These are phyloP conservation scores for Oxytorus armatus DNA, from an alignment of 2,888 invertebrate genomes.

Conservation along the genomic window DNA sequence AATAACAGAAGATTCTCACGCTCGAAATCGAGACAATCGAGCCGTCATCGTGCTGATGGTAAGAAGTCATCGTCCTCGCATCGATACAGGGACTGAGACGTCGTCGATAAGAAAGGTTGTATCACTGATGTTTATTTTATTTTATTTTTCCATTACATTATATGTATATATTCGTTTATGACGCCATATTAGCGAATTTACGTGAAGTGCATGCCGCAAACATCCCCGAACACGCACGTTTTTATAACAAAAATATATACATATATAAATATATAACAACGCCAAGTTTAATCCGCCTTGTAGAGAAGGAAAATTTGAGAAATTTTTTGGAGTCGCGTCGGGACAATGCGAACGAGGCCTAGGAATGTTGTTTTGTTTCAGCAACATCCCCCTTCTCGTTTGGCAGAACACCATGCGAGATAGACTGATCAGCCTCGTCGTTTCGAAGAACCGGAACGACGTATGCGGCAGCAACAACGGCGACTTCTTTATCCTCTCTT, in stretches of 20 bases:
- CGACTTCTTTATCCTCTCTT: slow-evolving; percentile 47
- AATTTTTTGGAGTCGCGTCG: slow-evolving; percentile 1
- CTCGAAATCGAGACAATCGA: slow-evolving; percentile 76
- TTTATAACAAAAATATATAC: background rate
- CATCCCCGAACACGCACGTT: background rate
- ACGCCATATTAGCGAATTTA: background rate
- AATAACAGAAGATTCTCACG: slow-evolving; percentile 72
- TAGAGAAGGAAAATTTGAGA: slow-evolving; percentile 4
- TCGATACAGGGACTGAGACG: slow-evolving; percentile 83
- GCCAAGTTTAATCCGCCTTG: too few species aligned
- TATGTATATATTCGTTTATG: background rate
- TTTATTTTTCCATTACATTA: slow-evolving; percentile 10
- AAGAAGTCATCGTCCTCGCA: slow-evolving; percentile 81
- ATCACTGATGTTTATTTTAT: slow-evolving; percentile 61
- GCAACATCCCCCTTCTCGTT: slow-evolving; percentile 65
- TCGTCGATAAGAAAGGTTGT: slow-evolving; percentile 72
- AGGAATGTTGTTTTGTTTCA: slow-evolving; percentile 77
- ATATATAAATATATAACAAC: too few species aligned
- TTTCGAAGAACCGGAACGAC: slow-evolving; percentile 54
- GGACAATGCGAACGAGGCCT: slow-evolving; percentile 70
- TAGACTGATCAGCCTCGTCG: slow-evolving; percentile 52
- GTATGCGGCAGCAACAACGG: slow-evolving; percentile 17
- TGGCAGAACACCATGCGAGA: slow-evolving; percentile 53
- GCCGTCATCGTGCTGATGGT: slow-evolving; percentile 82
- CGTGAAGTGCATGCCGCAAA: background rate